Conservation (phyloP, 2,113 vertebrate species). For the Hemibagrus wyckioides region DNA sequence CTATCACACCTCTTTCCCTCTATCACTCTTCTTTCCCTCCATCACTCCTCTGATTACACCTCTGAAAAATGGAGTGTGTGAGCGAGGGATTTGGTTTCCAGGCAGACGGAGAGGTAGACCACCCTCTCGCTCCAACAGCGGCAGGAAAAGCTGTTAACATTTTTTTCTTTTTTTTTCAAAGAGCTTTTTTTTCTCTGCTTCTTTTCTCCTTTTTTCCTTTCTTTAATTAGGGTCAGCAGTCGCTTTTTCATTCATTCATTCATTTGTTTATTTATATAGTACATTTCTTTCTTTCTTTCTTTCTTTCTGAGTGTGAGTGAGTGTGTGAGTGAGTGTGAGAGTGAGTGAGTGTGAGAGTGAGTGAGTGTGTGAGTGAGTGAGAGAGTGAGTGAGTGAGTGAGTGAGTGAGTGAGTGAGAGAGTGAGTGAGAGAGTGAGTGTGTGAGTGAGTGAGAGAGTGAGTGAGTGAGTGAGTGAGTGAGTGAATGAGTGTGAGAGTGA, state of each 20-base stretch:
- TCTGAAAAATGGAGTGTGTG: conserved; percentile 25
- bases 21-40: not conserved
- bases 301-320: not conserved
- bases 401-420: no score
- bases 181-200: not conserved
- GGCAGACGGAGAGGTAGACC: not conserved
- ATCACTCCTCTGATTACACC: conserved; percentile 1
- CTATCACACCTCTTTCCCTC: no score
- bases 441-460: not conserved
- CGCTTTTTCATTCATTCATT: not conserved
- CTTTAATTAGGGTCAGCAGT: not conserved
- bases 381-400: no score
- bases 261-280: not conserved
- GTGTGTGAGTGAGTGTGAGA: no score
- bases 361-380: no score
- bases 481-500: not conserved
- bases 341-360: no score
- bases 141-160: conserved; percentile 15
- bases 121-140: conserved; percentile 2
- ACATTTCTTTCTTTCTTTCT: not conserved
- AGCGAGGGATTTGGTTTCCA: not conserved
- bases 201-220: not conserved
- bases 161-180: not conserved
- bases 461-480: not conserved
- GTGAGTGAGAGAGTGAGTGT: not conserved